phyloP scores from a whole-genome alignment of 2,113 vertebrate species.

The Macrotis lagotis region DNA sequence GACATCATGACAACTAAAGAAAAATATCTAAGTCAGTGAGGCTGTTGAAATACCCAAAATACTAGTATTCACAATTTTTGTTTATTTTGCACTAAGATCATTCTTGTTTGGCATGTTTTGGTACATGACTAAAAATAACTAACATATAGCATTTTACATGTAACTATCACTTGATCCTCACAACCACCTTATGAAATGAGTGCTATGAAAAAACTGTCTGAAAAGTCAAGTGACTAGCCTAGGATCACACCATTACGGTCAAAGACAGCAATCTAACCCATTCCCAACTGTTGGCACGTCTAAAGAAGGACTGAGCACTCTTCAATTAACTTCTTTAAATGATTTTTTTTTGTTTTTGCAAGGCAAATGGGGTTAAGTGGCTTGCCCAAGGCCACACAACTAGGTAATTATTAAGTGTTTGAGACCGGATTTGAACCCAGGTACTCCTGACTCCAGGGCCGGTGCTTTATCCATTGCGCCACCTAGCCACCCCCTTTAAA shows the following conservation, averaged over 20 bases:
- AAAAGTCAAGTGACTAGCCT: neutral
- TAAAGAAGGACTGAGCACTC: neutral
- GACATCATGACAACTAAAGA: neutral
- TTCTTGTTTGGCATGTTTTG: neutral
- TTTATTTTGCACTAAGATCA: neutral
- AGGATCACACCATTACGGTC: neutral
- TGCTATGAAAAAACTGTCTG: neutral
- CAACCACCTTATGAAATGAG: neutral
- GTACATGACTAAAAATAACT: neutral
- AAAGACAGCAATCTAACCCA: neutral
- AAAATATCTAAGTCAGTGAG: neutral
- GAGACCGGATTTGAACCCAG: too few relatives aligned
- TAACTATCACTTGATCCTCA: neutral
- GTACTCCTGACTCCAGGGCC: too few relatives aligned
- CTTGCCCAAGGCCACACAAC: too few relatives aligned
- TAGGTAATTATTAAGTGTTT: too few relatives aligned
- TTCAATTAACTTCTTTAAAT: neutral
- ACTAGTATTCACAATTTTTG: neutral
- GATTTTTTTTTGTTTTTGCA: too few relatives aligned
- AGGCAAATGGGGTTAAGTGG: too few relatives aligned
- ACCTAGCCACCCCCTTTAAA: too few relatives aligned
- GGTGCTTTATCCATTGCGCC: too few relatives aligned
- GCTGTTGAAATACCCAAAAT: neutral
- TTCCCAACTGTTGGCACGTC: neutral
- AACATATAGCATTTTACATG: neutral